Evolutionary conservation across 2,888 invertebrate species (phyloP).

Genomic region (Emesis furor): DNA sequence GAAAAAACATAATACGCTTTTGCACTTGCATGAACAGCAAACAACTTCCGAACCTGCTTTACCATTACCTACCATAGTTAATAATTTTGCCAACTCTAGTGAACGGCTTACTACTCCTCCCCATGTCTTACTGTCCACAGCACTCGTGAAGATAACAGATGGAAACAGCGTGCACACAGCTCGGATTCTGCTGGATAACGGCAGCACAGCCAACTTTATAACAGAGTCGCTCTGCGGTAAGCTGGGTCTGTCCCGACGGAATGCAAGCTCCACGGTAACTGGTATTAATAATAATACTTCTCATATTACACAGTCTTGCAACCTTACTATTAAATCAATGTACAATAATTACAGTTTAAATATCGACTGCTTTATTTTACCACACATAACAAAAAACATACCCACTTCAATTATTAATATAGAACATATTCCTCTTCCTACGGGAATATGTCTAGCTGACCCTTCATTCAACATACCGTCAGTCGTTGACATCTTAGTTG

Average conservation of each 20-base stretch:
- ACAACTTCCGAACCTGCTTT: background rate
- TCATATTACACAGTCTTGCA: conserved; percentile 5
- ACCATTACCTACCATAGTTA: background rate
- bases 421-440: conserved; percentile 35
- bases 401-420: conserved; percentile 26
- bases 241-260: background rate
- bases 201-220: conserved; percentile 8
- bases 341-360: background rate
- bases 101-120: background rate
- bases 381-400: conserved; percentile 43
- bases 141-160: conserved; percentile 9
- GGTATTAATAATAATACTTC: conserved; percentile 8
- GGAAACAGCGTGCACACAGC: background rate
- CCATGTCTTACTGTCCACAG: conserved; percentile 17
- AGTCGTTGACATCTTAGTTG: conserved; percentile 44
- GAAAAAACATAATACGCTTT: conserved; percentile 13
- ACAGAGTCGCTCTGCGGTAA: conserved; percentile 19
- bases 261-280: background rate
- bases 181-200: conserved; percentile 21
- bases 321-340: conserved; percentile 7
- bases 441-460: conserved; percentile 50
- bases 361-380: conserved; percentile 39
- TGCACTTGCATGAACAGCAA: background rate
- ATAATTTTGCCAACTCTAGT: background rate
- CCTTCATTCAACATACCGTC: conserved; percentile 36